Evolutionary conservation across 2,113 vertebrate genomes (phyloP), one percentile per base, ranked within the genome.

Genomic region (Oceanites oceanicus): DNA sequence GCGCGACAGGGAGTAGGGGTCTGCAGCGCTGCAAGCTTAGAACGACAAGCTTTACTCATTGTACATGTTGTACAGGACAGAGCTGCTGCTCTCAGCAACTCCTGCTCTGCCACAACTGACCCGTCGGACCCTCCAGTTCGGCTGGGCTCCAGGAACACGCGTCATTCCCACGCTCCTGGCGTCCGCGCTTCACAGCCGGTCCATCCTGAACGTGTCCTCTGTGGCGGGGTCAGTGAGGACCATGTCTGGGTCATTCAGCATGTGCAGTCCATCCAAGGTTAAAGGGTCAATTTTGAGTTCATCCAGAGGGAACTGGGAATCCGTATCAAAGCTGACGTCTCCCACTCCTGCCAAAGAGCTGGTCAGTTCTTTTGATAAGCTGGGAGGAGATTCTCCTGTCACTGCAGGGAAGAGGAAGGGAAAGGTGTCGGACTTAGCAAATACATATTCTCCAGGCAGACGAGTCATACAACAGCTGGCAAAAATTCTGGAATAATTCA

Each of bases 241-340:
- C 99, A 99, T 99, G 98, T 99, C 99, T 0, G 99, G 99, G 98
- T 99, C 99, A 3, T 99, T 99, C 86, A 99, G 99, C 99, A 99
- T 99, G 98, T 99, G 99, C 84, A 99, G 99, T 97, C 99, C 99
- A 44, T 99, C 99, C 96, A 99, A 91, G 91, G 99, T 99, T 87
- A 99, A 98, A 29, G 99, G 99, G 97, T 99, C 99, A 42, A 99
- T 99, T 98, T 99, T 99, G 90, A 99, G 98, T 98, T 99, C 99
- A 5, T 99, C 99, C 98, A 99, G 97, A 13, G 99, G 99, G 96
- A 99, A 99, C 93, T 99, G 99, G 95, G 98, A 99, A 98, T 99
- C 99, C 0, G 99, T 95, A 40, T 99, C 99, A 14, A 99, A 99
- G 98, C 98, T 98, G 97, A 99, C 99, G 2, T 99, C 99, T 0